Evolutionary conservation across 2,797 vertebrate species (phyloP).

Genomic region (Nyctalus aviator): DNA sequence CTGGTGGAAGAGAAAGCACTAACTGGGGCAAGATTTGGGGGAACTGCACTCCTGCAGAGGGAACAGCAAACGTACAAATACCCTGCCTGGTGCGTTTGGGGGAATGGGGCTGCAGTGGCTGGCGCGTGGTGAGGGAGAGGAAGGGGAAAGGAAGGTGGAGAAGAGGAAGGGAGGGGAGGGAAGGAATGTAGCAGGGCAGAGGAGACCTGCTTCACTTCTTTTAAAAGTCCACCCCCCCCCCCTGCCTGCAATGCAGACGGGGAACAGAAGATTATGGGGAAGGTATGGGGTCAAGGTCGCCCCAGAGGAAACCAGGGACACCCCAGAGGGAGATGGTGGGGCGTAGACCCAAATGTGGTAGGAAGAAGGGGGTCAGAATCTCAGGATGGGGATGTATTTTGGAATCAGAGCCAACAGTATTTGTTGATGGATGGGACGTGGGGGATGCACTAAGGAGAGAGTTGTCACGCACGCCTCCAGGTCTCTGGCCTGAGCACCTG

Average conservation of each 20-base stretch:
- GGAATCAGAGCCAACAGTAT: conserved; percentile 70
- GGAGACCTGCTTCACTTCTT: neutral
- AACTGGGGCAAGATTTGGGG: neutral
- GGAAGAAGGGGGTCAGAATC: neutral
- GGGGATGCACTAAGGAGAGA: conserved; percentile 57
- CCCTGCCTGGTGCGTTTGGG: neutral
- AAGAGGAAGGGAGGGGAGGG: neutral
- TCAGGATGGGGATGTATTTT: conserved; percentile 52
- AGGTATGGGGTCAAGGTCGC: neutral
- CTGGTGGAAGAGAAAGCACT: neutral
- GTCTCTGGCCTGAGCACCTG: conserved; percentile 70
- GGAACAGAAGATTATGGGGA: neutral
- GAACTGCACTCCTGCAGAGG: neutral
- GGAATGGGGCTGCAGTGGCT: neutral
- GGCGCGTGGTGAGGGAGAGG: neutral
- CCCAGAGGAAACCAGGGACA: neutral
- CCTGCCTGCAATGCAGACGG: neutral
- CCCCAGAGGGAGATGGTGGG: neutral
- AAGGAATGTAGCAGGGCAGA: neutral
- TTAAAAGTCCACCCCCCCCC: neutral
- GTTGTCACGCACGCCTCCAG: conserved; percentile 46
- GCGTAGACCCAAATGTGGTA: neutral
- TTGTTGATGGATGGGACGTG: conserved; percentile 71
- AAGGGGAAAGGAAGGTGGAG: neutral
- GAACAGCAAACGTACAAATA: neutral